Evolutionary conservation across 2,113 vertebrate genomes (phyloP), one percentile per base, ranked within the genome.

Genomic region (Pachycephala philippinensis): DNA sequence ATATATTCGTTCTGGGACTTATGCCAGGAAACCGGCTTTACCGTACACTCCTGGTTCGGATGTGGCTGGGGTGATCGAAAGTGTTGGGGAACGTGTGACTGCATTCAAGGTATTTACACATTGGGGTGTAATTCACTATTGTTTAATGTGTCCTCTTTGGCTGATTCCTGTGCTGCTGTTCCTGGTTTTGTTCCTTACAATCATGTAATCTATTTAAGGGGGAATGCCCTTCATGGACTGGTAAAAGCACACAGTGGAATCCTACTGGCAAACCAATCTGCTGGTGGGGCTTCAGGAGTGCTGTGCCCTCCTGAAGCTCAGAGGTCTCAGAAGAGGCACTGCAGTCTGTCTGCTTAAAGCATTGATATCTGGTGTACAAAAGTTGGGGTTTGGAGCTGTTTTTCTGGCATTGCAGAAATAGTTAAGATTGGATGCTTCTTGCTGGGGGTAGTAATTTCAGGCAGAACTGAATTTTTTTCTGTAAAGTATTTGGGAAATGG

Each of bases 11-110:
- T 97, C 99, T 15, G 99, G 99, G 14, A 94, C 90, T 1, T 97
- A 98, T 0, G 56, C 52, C 19, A 97, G 97, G 12, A 98, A 97
- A 52, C 99, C 99, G 1, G 4, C 60, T 8, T 88, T 99, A 15
- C 99, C 99, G 1, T 99, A 99, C 60, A 99, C 98, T 0, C 99
- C 99, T 1, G 99, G 99, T 75, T 91, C 97, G 0, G 99, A 99
- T 26, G 98, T 98, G 44, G 97, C 99, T 4, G 99, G 99, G 13
- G 95, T 99, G 7, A 61, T 99, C 42, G 98, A 99, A 56, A 72
- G 91, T 6, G 96, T 99, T 18, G 99, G 99, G 78, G 96, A 98
- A 0, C 93, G 91, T 5, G 98, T 99, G 44, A 96, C 94, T 45
- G 82, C 94, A 4, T 97, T 99, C 39, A 98, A 99, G 99, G 99